Percentiles rank a stretch among this genome's conserved stretches.
Conservation (phyloP, 2,113 vertebrate genomes). For the Gopherus flavomarginatus region DNA sequence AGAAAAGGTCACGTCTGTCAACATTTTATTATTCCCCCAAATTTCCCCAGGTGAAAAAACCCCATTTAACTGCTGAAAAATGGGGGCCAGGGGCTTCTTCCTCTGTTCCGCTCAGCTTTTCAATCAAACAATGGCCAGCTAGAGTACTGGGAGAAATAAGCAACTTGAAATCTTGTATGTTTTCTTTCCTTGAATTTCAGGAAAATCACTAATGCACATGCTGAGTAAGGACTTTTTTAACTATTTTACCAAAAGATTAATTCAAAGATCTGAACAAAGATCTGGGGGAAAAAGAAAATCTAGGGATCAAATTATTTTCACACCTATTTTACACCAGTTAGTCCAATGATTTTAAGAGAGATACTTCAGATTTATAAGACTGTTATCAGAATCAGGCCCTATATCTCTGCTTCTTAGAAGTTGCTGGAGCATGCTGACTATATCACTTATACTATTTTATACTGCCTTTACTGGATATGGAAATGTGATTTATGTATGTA, state of each 20-base stretch:
- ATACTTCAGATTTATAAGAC: background rate
- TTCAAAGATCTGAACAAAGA: background rate
- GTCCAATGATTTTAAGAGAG: background rate
- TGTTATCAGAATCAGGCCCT: background rate
- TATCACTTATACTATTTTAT: background rate
- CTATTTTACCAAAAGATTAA: background rate
- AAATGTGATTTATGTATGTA: background rate
- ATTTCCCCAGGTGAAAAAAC: background rate
- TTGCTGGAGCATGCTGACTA: background rate
- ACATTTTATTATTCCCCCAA: background rate
- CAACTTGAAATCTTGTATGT: background rate
- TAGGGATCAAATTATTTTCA: background rate
- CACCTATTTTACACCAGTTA: background rate
- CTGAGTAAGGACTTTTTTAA: background rate
- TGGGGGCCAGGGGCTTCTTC: background rate
- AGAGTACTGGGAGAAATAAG: background rate
- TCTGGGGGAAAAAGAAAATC: background rate
- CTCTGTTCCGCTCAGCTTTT: background rate
- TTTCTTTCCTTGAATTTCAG: background rate
- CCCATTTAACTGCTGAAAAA: background rate
- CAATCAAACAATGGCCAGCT: background rate
- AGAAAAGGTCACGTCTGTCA: background rate
- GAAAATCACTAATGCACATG: background rate
- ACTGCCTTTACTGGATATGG: background rate
- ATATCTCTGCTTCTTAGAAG: background rate